Base-by-base conservation (phyloP, 2,113 vertebrate genomes). In the Pseudopodoces humilis region DNA sequence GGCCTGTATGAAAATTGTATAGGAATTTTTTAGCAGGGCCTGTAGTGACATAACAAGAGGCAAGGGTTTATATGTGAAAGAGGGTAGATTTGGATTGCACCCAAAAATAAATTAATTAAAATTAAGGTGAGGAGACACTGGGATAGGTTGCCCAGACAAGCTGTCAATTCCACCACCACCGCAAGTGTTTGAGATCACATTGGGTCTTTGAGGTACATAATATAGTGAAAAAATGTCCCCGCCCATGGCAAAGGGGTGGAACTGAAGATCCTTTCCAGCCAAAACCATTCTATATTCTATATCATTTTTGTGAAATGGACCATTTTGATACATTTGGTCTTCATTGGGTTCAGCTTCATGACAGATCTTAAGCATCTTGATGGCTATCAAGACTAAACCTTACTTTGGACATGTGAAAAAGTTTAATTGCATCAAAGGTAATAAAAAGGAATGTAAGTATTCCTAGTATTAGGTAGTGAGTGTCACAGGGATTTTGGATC, bases 191-290 rank as follows among this genome's bases (percentile, higher is more conserved):
- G 33, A 44, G n/a, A 25, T 24, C 20, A 22, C 0, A 1, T 1
- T 63, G 14, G 21, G 15, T 4, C 15, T 68, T 74, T 69, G 41
- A 78, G 18, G 10, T 47, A 25, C 11, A 4, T 17, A 12, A 35
- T 53, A 4, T 11, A 43, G 11, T n/a, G 16, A 25, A 77, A 77
- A 65, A 8, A 9, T 18, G 4, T n/a, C 11, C 14, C 27, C 64
- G 18, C 7, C 7, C 4, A 25, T 21, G 23, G 9, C 6, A 70
- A 41, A 5, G 3, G 10, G 0, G 2, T 46, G 5, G 13, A 79
- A 70, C 3, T 71, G 25, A 70, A 65, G 7, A 13, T 70, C 4
- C 22, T 62, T 92, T 91, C 30, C 47, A 89, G 19, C 3, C 6
- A 19, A 83, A 74, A 30, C 1, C 2, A 27, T 49, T 75, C 52